These are phyloP conservation scores for Blastobasis adustella DNA, from an alignment of 2,888 invertebrate species.

Conservation along the genomic window DNA sequence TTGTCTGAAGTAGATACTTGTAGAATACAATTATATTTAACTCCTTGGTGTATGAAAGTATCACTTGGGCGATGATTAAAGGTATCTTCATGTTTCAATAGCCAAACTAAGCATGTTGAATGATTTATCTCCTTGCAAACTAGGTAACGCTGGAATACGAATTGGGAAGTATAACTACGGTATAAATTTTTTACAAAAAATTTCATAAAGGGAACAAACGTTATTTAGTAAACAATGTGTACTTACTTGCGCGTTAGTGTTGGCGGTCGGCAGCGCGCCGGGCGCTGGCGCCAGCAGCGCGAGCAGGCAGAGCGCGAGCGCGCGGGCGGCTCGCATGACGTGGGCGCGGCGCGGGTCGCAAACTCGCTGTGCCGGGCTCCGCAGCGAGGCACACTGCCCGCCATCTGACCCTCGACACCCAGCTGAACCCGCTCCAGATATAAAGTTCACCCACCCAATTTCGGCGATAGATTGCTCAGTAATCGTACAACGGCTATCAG, in stretches of 20 bases:
- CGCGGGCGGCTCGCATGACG: slow-evolving; percentile 43
- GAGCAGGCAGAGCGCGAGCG: slow-evolving; percentile 27
- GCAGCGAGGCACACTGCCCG: slow-evolving; percentile 39
- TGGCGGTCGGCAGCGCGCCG: too few species aligned
- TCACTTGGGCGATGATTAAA: too few species aligned
- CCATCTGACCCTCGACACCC: slow-evolving; percentile 56
- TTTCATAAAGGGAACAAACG: too few species aligned
- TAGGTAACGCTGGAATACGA: slow-evolving; percentile 30
- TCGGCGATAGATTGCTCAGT: slow-evolving; percentile 40
- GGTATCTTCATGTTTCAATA: slow-evolving; percentile 10
- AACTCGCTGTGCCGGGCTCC: slow-evolving; percentile 39
- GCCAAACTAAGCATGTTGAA: slow-evolving; percentile 34
- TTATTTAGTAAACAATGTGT: too few species aligned
- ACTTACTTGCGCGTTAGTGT: slow-evolving; percentile 22
- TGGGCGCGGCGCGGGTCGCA: slow-evolving; percentile 40
- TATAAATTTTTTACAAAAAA: too few species aligned
- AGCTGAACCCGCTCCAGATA: slow-evolving; percentile 60
- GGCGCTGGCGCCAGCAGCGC: neutral
- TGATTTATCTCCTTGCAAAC: slow-evolving; percentile 36
- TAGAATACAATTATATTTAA: neutral
- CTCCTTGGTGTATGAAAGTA: too few species aligned
- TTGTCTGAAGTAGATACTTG: slow-evolving; percentile 1
- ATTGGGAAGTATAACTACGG: neutral
- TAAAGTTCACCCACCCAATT: slow-evolving; percentile 68
- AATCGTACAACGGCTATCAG: neutral